Percentiles rank a stretch among this genome's conserved stretches.
phyloP scores from a whole-genome alignment of 2,888 invertebrate genomes.

The Lepas anatifera region DNA sequence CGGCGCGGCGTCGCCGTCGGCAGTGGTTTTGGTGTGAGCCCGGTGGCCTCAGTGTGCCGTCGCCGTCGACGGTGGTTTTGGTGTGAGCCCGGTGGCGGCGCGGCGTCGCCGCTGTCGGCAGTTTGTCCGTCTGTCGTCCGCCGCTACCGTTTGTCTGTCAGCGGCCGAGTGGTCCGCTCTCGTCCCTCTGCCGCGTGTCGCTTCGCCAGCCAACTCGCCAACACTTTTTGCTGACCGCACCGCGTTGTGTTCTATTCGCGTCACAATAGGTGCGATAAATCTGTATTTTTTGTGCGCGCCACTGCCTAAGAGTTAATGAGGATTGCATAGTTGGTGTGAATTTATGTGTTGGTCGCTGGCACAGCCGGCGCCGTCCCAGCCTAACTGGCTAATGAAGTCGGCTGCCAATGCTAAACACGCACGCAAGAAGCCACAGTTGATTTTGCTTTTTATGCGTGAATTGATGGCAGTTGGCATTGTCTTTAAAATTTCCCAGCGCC shows the following conservation, averaged over 20 bases:
- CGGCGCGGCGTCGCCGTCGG: no score
- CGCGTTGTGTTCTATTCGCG: constrained; percentile 5
- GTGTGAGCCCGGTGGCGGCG: no score
- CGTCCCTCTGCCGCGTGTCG: no score
- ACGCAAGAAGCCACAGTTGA: not conserved
- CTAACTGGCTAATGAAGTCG: constrained; percentile 5
- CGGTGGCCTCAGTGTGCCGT: no score
- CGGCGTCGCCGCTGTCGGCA: no score
- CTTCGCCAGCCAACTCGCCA: not conserved
- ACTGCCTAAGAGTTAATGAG: constrained; percentile 9
- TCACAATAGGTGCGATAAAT: constrained; percentile 9
- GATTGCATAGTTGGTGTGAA: constrained; percentile 4
- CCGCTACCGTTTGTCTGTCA: not conserved
- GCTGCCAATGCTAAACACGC: not conserved
- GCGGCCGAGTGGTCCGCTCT: not conserved
- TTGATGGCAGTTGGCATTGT: not conserved
- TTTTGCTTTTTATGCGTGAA: constrained; percentile 2
- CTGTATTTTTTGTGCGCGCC: not conserved
- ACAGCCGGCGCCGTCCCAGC: not conserved
- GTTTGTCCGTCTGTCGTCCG: not conserved
- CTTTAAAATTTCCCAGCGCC: no score
- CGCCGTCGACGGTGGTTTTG: no score
- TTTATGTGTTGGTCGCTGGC: not conserved
- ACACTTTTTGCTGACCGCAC: not conserved
- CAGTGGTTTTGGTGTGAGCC: no score